Base-by-base conservation (phyloP, 2,113 vertebrate species). In the Furnarius figulus region DNA sequence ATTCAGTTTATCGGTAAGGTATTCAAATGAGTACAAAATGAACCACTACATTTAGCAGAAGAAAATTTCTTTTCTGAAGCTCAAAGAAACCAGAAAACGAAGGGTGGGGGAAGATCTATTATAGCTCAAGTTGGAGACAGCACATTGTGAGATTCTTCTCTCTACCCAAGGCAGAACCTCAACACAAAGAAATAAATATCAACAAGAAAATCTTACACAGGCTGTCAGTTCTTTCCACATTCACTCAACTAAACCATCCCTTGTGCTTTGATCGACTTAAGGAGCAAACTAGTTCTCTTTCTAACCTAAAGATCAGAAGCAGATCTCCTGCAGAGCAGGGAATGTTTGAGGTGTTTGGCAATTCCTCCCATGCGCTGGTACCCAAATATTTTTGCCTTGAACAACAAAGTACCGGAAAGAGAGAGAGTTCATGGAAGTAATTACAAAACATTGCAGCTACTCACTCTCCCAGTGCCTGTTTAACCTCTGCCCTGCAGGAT, bases 1-100 rank as follows among this genome's bases (percentile, higher is more conserved):
- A 73, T 81, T 91, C 61, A 55, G 8, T 70, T 73, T 81, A 47
- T 78, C 52, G 75, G 11, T 31, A 75, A 96, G 33, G 12, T 42
- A 73, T 85, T 92, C 74, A 95, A 79, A 94, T 87, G 37, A 90
- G 80, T 58, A 80, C 37, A 74, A 59, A 89, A 73, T 40, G 74
- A 94, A 70, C 24, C 40, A 59, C 27, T 30, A 68, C n/a, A 37
- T 73, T 40, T 53, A 56, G 20, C 39, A 56, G 46, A 31, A 85
- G 23, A 84, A 74, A 46, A 58, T 7, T 40, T 33, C 21, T 61
- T 85, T 74, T 77, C 59, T 61, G 33, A 76, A 91, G n/a, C 31
- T 61, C 39, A 75, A 65, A 76, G 21, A 65, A 87, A 56, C 1
- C 6, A 63, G 56, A 75, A 62, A 75, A 8, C 6, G 42, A 37